Base-by-base conservation (phyloP, 2,888 invertebrate species). In the Tinea trinotella region DNA sequence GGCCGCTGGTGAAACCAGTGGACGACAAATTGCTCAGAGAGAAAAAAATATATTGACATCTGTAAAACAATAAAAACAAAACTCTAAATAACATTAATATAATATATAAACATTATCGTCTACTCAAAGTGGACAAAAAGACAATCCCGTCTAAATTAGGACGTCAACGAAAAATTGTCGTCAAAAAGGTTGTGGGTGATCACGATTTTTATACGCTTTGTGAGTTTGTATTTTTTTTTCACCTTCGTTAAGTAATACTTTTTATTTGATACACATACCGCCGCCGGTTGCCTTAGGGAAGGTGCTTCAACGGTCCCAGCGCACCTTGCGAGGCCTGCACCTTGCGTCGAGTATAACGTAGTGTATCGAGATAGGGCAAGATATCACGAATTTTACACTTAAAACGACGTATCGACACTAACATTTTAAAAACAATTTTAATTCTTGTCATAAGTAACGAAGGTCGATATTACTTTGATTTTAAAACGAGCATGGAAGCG, bases 241-340 rank as follows among this genome's bases (percentile, higher is more conserved):
- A 7, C 15, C 36, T 36, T 40, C 36, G 54, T 54, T 54, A 40
- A 44, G 22, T 53, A 53, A 53, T 19, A 24, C 44, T 54, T 54
- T 54, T 18, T 53, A 52, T 17, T 54, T 54, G 24, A 44, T 36
- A 40, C 36, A 54, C 24, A 50, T 48, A 20, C 52, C 60, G 56
- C 56, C 60, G 56, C 56, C 52, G 7, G 54, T 54, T 52, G 56
- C 54, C 56, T 19, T 4, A 53, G 59, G 63, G 70, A 74, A 75
- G 74, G 74, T 74, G 76, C 70, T 59, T 64, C 80, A 83, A 83
- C 83, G 81, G 84, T 77, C 81, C 62, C 60, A 59, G 65, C 58
- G 67, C 84, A 84, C 85, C 84, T 85, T 85, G 85, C 82, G 61
- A 53, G 54, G 35, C 46, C 15, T 52, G 62, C 81, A 85, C 85